Evolutionary conservation across 2,888 invertebrate genomes (phyloP).

Genomic region (Callimorpha dominula): DNA sequence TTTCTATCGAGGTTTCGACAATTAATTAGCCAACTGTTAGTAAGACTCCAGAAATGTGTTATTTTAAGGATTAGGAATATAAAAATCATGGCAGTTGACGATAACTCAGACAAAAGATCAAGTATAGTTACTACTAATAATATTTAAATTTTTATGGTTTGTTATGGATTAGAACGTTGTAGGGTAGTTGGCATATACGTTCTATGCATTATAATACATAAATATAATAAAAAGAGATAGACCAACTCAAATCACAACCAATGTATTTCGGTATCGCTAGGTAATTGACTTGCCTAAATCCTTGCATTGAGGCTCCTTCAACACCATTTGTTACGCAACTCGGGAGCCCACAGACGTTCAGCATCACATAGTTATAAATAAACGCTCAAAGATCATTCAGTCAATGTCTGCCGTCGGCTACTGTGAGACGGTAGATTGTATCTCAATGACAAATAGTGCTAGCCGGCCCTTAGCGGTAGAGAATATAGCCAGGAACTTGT

Average conservation of each 20-base stretch:
- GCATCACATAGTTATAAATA: slow-evolving; percentile 55
- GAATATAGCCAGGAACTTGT: slow-evolving; percentile 8
- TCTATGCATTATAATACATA: too few relatives aligned
- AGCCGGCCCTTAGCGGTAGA: slow-evolving; percentile 18
- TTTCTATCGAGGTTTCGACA: too few relatives aligned
- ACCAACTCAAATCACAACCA: neutral
- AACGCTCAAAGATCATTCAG: slow-evolving; percentile 57
- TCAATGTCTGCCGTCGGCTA: slow-evolving; percentile 63
- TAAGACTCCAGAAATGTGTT: too few relatives aligned
- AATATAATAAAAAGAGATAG: neutral
- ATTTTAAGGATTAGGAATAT: too few relatives aligned
- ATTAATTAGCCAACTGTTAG: too few relatives aligned
- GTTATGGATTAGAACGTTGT: too few relatives aligned
- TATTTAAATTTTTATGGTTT: too few relatives aligned
- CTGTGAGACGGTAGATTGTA: slow-evolving; percentile 54
- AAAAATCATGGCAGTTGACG: too few relatives aligned
- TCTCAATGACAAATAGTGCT: slow-evolving; percentile 63
- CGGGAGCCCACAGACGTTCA: slow-evolving; percentile 15
- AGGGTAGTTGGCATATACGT: too few relatives aligned
- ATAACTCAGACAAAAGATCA: too few relatives aligned
- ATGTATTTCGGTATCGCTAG: neutral
- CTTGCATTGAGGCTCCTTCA: neutral
- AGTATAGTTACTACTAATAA: too few relatives aligned
- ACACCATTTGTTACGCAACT: slow-evolving; percentile 19
- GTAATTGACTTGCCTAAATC: neutral